A percentile compares a stretch with the other conserved stretches of the same genome.
Conservation (phyloP, 1,140 invertebrate species). For the Nymphalis io region DNA sequence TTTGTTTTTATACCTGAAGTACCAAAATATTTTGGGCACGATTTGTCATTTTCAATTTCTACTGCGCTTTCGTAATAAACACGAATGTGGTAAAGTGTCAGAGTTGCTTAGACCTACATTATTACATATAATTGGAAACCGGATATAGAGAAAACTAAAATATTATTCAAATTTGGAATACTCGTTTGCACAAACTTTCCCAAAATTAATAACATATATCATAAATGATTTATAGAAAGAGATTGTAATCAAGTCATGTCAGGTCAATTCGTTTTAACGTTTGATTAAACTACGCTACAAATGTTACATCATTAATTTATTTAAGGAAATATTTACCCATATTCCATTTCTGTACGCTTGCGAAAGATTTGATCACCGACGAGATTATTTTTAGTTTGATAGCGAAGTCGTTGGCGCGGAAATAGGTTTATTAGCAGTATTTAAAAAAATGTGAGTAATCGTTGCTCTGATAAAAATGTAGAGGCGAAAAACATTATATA, state of each 20-base stretch:
- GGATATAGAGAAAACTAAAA: conserved; percentile 1
- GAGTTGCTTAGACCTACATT: too few relatives aligned
- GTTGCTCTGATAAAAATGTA: conserved; percentile 13
- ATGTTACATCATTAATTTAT: conserved; percentile 65
- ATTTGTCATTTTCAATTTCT: too few relatives aligned
- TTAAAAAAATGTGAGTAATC: conserved; percentile 47
- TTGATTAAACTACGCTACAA: conserved; percentile 1
- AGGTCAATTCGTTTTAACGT: not conserved
- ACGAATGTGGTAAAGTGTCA: too few relatives aligned
- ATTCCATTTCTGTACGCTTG: conserved; percentile 52
- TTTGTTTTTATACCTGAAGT: too few relatives aligned
- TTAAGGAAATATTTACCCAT: conserved; percentile 39
- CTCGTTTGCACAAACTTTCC: not conserved
- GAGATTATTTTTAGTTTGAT: conserved; percentile 57
- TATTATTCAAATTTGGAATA: not conserved
- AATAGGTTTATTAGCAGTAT: conserved; percentile 63
- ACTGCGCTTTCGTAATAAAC: too few relatives aligned
- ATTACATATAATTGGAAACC: not conserved
- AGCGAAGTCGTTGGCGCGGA: conserved; percentile 45
- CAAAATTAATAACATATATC: not conserved
- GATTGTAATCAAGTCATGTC: not conserved
- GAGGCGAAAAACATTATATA: not conserved
- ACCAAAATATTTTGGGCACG: too few relatives aligned
- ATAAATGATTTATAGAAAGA: not conserved
- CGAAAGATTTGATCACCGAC: conserved; percentile 56